Base-by-base conservation (phyloP, 2,888 invertebrate genomes). In the Drosophila infuscata region DNA sequence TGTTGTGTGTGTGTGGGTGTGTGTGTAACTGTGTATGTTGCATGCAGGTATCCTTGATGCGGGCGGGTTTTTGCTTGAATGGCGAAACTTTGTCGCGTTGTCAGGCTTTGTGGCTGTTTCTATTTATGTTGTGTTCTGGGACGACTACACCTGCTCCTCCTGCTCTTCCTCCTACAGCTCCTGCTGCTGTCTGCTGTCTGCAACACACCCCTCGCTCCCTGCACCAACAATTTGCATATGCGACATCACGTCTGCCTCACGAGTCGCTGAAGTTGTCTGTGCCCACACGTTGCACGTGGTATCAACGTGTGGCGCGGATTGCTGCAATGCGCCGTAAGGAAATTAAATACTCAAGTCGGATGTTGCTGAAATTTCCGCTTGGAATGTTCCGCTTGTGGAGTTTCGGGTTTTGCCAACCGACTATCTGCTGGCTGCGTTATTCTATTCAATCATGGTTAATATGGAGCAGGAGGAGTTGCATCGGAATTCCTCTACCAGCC, bases 341-440 rank as follows among this genome's bases (percentile, higher is more conserved):
- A 88, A 88, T 88, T 88, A 88, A 89, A 88, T 88, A 85, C 88
- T 89, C 83, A 74, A 82, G 85, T 80, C 80, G 87, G 87, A 87
- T 83, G 87, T 89, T 88, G 85, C 65, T 73, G 70, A 85, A 89
- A 88, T 88, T 89, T 88, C 88, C 89, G 88, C 57, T 74, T 51
- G 68, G 66, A 64, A 78, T 70, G 69, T 54, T 35, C 46, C 25
- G 15, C 35, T 67, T 30, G 30, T 25, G 41, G 43, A 60, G 41
- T 54, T 51, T 38, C 15, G 12, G 54, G 17, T 52, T 61, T 52
- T 66, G 56, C 36, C 67, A 63, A 17, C 30, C n/a, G 30, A 58
- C 15, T n/a, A 3, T 20, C n/a, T 20, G 8, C 20, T 30, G 20
- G 41, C 15, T 32, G 41, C 9, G 9, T 6, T 32, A 11, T 32